Evolutionary conservation across 2,888 invertebrate species (phyloP), one percentile per base, ranked within the genome.

Genomic region (Andrena flavipes): DNA sequence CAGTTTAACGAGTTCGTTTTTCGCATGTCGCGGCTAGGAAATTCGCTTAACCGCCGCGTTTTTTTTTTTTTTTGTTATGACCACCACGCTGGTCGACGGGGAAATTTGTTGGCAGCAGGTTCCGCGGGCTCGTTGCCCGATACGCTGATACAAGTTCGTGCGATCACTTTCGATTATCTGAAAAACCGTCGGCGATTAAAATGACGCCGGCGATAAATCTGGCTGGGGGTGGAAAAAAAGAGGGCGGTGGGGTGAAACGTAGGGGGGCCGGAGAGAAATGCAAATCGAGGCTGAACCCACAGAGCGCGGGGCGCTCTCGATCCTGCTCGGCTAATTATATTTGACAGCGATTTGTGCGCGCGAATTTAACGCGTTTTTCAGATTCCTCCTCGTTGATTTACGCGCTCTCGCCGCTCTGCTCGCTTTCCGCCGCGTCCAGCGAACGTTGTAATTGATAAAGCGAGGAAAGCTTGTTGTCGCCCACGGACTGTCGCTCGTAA

Each of bases 151-250:
- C 73, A 72, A 69, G 63, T 74, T 65, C 56, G 69, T 48, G 69
- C 70, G 62, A 83, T 84, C 80, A 68, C 80, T 84, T 84, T 78
- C 79, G 79, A 85, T 84, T 82, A 85, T 85, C 73, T 65, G 85
- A 80, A 79, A 85, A 85, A 79, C 73, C 70, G 65, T 59, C 65
- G 82, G 75, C 64, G 84, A 85, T 85, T 84, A 84, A 85, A 85
- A 79, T 76, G 76, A 74, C 82, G 74, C 73, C 82, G 62, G 49
- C 63, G 74, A 78, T 86, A 80, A 75, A 87, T 85, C 76, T 30
- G 69, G 10, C 35, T 20, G 29, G 8, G 48, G 29, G 20, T 60
- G 29, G 59, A 33, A 51, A 49, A n/a, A 8, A 7, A 3, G 23
- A 10, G 7, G 26, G 42, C 2, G 30, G 30, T 6, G 62, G 8